These are phyloP conservation scores for Oreotrochilus melanogaster DNA, from an alignment of 2,113 vertebrate genomes.

Conservation along the genomic window DNA sequence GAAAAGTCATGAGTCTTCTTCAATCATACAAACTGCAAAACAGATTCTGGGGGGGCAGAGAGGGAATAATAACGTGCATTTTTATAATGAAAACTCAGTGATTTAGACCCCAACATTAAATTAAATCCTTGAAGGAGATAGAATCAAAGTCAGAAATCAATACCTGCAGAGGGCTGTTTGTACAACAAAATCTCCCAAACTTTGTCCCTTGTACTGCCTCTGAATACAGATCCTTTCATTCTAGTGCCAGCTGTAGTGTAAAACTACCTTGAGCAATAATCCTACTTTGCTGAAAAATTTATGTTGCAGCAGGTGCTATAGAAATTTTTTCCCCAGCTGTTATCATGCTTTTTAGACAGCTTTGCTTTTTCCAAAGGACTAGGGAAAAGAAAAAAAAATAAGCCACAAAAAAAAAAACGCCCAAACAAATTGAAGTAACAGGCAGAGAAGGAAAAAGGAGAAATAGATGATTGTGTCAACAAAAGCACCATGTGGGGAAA, in stretches of 20 bases:
- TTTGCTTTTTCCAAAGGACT: neutral
- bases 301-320: neutral
- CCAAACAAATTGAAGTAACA: neutral
- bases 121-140: neutral
- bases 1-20: neutral
- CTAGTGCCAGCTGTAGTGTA: slow-evolving; percentile 20
- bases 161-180: neutral
- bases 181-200: neutral
- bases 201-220: neutral
- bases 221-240: neutral
- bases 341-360: neutral
- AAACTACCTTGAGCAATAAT: slow-evolving; percentile 24
- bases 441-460: neutral
- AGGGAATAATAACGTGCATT: too few species aligned
- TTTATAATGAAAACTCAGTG: neutral
- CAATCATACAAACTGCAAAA: neutral
- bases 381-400: neutral
- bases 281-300: neutral
- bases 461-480: neutral
- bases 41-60: fast-evolving
- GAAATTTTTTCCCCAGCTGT: neutral
- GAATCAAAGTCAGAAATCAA: neutral
- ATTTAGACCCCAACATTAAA: neutral
- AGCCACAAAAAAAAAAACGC: too few species aligned
- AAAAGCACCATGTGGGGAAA: neutral